Evolutionary conservation across 2,113 vertebrate genomes (phyloP).

Genomic region (Echinops telfairi): DNA sequence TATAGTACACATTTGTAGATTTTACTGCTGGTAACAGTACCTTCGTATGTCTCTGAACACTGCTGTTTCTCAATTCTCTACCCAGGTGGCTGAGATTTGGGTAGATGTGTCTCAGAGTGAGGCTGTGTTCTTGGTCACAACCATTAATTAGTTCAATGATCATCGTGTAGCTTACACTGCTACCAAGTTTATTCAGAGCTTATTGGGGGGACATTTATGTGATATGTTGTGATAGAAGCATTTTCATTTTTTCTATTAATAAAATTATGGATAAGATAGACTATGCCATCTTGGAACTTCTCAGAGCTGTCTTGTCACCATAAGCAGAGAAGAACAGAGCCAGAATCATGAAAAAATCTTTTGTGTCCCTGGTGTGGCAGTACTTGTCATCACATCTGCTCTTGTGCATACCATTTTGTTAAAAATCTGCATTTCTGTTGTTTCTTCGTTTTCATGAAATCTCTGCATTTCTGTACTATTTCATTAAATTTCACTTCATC

Average conservation of each 20-base stretch:
- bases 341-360: background rate
- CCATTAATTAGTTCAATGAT: background rate
- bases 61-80: background rate
- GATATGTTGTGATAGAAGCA: background rate
- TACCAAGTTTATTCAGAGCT: background rate
- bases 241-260: background rate
- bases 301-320: background rate
- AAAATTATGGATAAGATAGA: background rate
- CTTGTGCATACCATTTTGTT: background rate
- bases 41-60: conserved; percentile 16
- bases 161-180: background rate
- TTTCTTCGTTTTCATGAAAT: background rate
- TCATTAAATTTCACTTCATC: background rate
- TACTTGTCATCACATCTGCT: background rate
- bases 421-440: background rate
- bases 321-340: background rate
- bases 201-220: background rate
- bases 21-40: background rate
- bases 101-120: background rate
- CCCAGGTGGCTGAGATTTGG: background rate
- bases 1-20: background rate
- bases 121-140: background rate
- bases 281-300: background rate
- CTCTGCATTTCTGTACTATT: background rate
- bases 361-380: background rate